Percentiles rank a stretch among this genome's conserved stretches.
These are phyloP conservation scores for Nemotelus pantherinus DNA, from an alignment of 2,888 invertebrate genomes.

Conservation along the genomic window DNA sequence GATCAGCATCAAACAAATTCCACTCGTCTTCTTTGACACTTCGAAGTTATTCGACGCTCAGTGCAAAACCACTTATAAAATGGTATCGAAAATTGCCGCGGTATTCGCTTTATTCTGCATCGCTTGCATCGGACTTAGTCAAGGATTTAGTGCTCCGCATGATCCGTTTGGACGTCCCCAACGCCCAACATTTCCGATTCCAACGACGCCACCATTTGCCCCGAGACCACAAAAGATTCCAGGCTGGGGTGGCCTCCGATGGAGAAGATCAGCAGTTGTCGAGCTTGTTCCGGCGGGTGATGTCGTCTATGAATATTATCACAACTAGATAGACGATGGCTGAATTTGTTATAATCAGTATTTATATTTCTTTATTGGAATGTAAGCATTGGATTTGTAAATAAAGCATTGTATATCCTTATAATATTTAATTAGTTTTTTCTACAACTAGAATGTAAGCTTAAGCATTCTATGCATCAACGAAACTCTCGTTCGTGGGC, in stretches of 20 bases:
- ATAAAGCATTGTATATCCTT: no score
- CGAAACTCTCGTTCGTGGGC: no score
- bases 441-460: no score
- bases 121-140: conserved; percentile 7
- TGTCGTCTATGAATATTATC: conserved; percentile 23
- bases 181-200: conserved; percentile 12
- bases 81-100: conserved; percentile 1
- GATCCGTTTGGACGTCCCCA: background rate
- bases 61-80: background rate
- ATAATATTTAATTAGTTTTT: no score
- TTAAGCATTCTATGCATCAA: no score
- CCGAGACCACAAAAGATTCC: background rate
- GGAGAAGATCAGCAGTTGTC: conserved; percentile 2
- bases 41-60: no score
- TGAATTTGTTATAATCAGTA: no score
- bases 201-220: conserved; percentile 29
- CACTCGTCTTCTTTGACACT: no score
- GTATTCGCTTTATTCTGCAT: conserved; percentile 15
- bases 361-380: no score
- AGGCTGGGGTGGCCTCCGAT: background rate
- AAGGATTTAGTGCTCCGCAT: conserved; percentile 16
- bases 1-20: no score
- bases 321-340: background rate
- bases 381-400: no score
- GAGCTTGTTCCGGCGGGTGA: background rate